Evolutionary conservation across 2,797 vertebrate species (phyloP), one percentile per base, ranked within the genome.

Genomic region (Megaceryle alcyon): DNA sequence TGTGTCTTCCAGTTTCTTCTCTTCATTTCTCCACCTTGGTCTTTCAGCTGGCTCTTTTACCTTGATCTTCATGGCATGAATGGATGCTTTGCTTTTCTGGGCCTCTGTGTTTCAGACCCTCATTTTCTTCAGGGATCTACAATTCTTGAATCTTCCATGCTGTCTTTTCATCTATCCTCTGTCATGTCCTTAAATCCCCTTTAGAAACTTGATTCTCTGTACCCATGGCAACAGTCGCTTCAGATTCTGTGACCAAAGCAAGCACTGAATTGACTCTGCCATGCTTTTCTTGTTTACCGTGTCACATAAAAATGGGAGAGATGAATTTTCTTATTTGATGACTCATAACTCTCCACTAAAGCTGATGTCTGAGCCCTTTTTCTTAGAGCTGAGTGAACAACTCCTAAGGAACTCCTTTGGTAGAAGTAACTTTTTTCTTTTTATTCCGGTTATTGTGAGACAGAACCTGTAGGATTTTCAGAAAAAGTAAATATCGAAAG

Each of bases 221-320:
- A 84, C 82, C 94, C 94, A 95, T 92, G 86, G 94, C 92, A 97
- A 97, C 96, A 91, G 86, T 75, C 41, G 9, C 82, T 96, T 96
- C 92, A 92, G 81, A 90, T 90, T 73, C 59, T 72, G 57, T 82
- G 89, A 95, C 95, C 81, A 93, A 94, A 94, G 68, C 80, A 86
- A 96, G 76, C 54, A 43, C 68, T 85, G 87, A 88, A 86, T 89
- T 95, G 92, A 90, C 89, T 86, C 60, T 69, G 51, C 82, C 78
- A 79, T 81, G 73, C 76, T 93, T 94, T 92, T 90, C 82, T 95
- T 96, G 87, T 95, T 93, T 96, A 94, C 75, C 73, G 56, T 66
- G 81, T 44, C 86, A 81, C 75, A 92, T 65, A 63, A 56, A 96
- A 95, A 83, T 60, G 56, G n/a, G 51, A 87, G 57, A 92, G 59